Evolutionary conservation across 1,140 invertebrate species (phyloP), one percentile per base, ranked within the genome.

Genomic region (Calliopsis andreniformis): DNA sequence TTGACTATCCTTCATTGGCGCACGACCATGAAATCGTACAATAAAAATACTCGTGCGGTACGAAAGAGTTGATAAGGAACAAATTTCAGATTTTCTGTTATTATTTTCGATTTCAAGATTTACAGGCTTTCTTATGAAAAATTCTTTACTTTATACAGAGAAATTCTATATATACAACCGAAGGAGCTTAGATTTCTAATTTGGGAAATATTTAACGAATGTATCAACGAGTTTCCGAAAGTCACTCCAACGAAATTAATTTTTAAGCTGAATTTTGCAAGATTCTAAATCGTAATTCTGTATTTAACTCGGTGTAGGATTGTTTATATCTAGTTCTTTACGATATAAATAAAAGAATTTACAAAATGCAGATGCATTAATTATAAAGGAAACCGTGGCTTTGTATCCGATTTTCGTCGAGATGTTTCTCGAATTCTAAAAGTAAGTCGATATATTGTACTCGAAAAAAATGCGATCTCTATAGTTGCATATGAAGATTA

Each of bases 361-460:
- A 39, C 35, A 39, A 39, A 39, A 39, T 39, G 7, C 28, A 5
- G 18, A 16, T 20, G 28, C n/a, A 59, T 42, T 16, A 35, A 42
- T 23, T 59, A 47, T 1, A 16, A 20, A 20, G 14, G n/a, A 45
- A 49, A 23, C 14, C 14, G 20, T 23, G n/a, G 20, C 51, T n/a
- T 42, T 55, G 18, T 16, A 25, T 3, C n/a, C 23, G 25, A 30
- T 55, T 35, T 47, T 18, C 16, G 42, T 49, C 45, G 62, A 49
- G 28, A 7, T 8, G 28, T 43, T 43, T 20, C 14, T 39, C 32
- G 32, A 25, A 30, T 55, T 56, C 23, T 2, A 18, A 28, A 5
- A 70, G 32, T 8, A 8, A 71, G 28, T 55, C 64, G 51, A 7
- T 64, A 73, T 5, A 45, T 3, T 23, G 28, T 42, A n/a, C 30